Percentiles rank a stretch among this genome's conserved stretches.
Evolutionary conservation across 92 coral and sea anemone species (phyloP).

Genomic region (Epizoanthus stellaris): DNA sequence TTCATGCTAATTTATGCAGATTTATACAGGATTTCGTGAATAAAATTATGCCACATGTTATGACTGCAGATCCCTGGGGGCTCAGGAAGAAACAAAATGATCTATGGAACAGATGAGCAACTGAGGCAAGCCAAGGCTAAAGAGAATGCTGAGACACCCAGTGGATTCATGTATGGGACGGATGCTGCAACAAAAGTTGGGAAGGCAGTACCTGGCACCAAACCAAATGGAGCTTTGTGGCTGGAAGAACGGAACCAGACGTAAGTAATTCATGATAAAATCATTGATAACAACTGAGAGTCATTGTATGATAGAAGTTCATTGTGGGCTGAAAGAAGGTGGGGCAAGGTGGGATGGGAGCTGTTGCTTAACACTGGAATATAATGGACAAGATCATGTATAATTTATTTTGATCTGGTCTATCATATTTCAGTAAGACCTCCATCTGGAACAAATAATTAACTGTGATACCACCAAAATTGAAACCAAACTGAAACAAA

Average conservation of each 20-base stretch:
- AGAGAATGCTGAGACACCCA: slow-evolving; percentile 40
- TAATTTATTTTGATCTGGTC: too few species aligned
- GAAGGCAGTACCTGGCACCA: slow-evolving; percentile 59
- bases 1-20: too few species aligned
- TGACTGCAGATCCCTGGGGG: slow-evolving; percentile 87
- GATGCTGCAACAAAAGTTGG: slow-evolving; percentile 89
- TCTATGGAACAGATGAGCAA: slow-evolving; percentile 85
- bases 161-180: slow-evolving; percentile 90
- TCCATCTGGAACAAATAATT: too few species aligned
- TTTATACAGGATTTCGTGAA: too few species aligned
- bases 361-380: too few species aligned
- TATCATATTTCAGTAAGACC: too few species aligned
- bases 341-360: too few species aligned
- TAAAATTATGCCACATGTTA: neutral
- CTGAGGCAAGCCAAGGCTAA: slow-evolving; percentile 23
- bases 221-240: slow-evolving; percentile 82
- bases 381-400: too few species aligned
- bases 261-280: neutral
- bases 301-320: neutral
- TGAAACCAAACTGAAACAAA: too few species aligned
- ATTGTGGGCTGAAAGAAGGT: neutral
- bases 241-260: slow-evolving; percentile 84
- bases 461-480: too few species aligned
- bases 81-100: slow-evolving; percentile 78
- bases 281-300: neutral